Percentiles rank a stretch among this genome's conserved stretches.
These are phyloP conservation scores for Alosa alosa DNA, from an alignment of 2,113 vertebrate species.

Conservation along the genomic window DNA sequence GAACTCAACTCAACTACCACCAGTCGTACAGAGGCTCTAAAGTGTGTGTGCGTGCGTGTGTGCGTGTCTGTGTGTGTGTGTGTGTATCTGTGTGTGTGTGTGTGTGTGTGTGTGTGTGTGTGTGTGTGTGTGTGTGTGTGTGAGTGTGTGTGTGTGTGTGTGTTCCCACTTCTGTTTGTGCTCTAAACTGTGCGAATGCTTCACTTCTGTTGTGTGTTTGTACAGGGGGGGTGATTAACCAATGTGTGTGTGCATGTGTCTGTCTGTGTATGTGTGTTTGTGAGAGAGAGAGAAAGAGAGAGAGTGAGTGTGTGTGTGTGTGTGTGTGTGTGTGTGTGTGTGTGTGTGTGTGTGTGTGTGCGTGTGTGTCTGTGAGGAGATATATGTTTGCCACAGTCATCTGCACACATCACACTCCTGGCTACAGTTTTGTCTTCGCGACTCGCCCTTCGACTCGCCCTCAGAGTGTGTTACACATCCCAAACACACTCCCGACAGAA, in stretches of 20 bases:
- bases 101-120: background rate
- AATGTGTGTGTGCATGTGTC: background rate
- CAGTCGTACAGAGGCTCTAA: too few species aligned
- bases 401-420: constrained; percentile 51
- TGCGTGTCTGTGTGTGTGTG: too few species aligned
- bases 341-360: background rate
- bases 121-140: too few species aligned
- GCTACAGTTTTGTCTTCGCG: constrained; percentile 63
- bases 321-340: background rate
- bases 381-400: constrained; percentile 14
- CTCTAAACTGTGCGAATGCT: too few species aligned
- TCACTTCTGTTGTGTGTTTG: too few species aligned
- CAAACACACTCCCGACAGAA: constrained; percentile 73
- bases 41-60: too few species aligned
- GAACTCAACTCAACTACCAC: too few species aligned
- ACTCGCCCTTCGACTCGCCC: constrained; percentile 43
- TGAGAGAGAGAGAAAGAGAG: too few species aligned
- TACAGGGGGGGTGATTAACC: too few species aligned
- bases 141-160: too few species aligned
- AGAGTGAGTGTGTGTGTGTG: background rate
- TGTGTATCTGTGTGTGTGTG: too few species aligned
- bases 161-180: too few species aligned
- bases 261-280: background rate
- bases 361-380: background rate
- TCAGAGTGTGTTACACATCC: constrained; percentile 66